Percentiles rank a stretch among this genome's conserved stretches.
phyloP scores from a whole-genome alignment of 2,888 invertebrate species.

The Pseudoips prasinana region DNA sequence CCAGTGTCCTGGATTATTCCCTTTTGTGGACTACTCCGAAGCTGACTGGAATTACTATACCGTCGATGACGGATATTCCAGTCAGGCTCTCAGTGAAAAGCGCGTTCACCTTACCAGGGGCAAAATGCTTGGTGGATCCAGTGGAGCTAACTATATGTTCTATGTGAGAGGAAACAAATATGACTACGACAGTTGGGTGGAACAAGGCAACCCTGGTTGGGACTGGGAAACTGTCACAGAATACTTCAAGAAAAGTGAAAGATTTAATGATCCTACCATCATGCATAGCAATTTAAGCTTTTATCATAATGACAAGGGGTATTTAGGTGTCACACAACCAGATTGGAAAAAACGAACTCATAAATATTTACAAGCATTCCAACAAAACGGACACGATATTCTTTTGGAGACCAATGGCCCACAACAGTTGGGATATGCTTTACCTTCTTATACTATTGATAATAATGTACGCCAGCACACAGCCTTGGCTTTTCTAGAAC shows the following conservation, averaged over 20 bases:
- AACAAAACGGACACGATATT: conserved; percentile 42
- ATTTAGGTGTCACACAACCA: conserved; percentile 47
- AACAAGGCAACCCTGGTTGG: conserved; percentile 79
- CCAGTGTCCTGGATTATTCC: conserved; percentile 50
- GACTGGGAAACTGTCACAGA: conserved; percentile 42
- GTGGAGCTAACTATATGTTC: conserved; percentile 84
- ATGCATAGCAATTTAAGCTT: conserved; percentile 47
- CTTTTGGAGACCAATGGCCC: conserved; percentile 43
- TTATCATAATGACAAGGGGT: conserved; percentile 42
- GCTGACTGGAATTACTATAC: conserved; percentile 51
- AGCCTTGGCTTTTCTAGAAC: conserved; percentile 39
- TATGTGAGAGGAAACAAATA: conserved; percentile 84
- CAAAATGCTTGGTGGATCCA: conserved; percentile 85
- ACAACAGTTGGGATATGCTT: conserved; percentile 40
- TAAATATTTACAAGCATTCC: conserved; percentile 47
- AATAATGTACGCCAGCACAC: conserved; percentile 43
- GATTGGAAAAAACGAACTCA: conserved; percentile 51
- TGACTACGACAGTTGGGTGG: conserved; percentile 81
- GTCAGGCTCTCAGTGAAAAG: conserved; percentile 39
- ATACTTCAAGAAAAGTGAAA: conserved; percentile 55
- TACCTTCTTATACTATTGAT: conserved; percentile 35
- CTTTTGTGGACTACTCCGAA: conserved; percentile 33
- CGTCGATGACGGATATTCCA: conserved; percentile 44
- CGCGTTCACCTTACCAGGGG: conserved; percentile 77
- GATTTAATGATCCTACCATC: conserved; percentile 27